Conservation (phyloP, 2,888 invertebrate genomes). For the Notodonta ziczac region DNA sequence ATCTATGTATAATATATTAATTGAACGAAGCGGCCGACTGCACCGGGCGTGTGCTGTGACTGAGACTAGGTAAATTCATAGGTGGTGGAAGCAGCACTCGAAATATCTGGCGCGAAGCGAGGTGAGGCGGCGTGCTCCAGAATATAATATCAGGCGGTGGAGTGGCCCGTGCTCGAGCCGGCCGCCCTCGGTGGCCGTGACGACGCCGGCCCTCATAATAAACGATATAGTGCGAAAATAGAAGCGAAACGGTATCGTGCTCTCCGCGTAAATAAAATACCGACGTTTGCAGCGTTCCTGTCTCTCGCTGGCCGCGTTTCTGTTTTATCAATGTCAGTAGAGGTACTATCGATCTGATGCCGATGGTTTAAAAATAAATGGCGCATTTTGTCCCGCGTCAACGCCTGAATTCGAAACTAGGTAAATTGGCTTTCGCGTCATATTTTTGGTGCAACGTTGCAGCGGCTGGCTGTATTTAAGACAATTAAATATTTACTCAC, state of each 20-base stretch:
- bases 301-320: conserved; percentile 64
- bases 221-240: conserved; percentile 81
- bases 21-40: conserved; percentile 73
- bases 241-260: conserved; percentile 70
- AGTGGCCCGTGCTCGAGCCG: conserved; percentile 67
- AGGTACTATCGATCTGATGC: conserved; percentile 63
- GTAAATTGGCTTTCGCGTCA: conserved; percentile 41
- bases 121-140: conserved; percentile 83
- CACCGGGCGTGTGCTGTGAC: conserved; percentile 73
- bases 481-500: conserved; percentile 1
- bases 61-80: conserved; percentile 80
- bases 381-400: conserved; percentile 43
- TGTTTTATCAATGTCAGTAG: conserved; percentile 64
- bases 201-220: conserved; percentile 67
- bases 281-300: conserved; percentile 65
- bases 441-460: conserved; percentile 23
- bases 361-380: conserved; percentile 68
- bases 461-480: conserved; percentile 10
- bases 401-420: conserved; percentile 47
- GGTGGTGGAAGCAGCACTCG: conserved; percentile 81
- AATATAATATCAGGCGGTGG: conserved; percentile 82
- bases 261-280: conserved; percentile 79
- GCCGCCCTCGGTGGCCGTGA: conserved; percentile 57
- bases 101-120: conserved; percentile 82
- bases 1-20: conserved; percentile 34